A percentile compares a stretch with the other conserved stretches of the same genome.
These are phyloP conservation scores for Cyanistes caeruleus DNA, from an alignment of 2,113 vertebrate genomes.

Conservation along the genomic window DNA sequence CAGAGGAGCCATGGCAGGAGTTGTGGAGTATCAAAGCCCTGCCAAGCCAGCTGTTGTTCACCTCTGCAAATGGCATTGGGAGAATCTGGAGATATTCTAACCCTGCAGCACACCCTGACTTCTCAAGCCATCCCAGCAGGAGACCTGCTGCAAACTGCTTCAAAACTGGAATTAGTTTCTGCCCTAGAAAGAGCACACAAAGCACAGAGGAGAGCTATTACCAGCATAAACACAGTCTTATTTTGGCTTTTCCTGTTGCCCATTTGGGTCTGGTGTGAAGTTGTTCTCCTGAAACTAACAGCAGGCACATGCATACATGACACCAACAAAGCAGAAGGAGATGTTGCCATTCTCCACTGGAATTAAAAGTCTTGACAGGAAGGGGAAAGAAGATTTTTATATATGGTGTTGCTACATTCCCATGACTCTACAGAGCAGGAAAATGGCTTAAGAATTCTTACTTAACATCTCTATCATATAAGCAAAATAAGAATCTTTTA, in stretches of 20 bases:
- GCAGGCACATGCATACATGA: neutral
- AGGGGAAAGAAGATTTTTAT: conserved; percentile 15
- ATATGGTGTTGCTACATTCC: neutral
- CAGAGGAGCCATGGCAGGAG: neutral
- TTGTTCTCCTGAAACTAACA: neutral
- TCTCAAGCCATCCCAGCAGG: neutral
- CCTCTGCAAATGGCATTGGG: neutral
- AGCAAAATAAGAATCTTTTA: neutral
- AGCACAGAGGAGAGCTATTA: neutral
- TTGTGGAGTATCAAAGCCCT: neutral
- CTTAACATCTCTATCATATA: neutral
- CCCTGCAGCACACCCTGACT: neutral
- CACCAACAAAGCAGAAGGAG: conserved; percentile 29
- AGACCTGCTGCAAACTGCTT: neutral
- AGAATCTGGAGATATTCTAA: neutral
- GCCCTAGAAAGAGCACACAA: neutral
- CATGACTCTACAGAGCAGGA: neutral
- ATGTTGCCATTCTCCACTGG: conserved; percentile 25
- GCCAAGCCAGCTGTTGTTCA: neutral
- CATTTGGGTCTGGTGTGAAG: conserved; percentile 15
- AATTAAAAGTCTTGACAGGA: conserved; percentile 20
- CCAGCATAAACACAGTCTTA: neutral
- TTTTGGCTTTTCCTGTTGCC: conserved; percentile 1
- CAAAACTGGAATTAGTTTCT: neutral
- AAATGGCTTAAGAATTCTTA: neutral